Conservation (phyloP, 2,797 vertebrate genomes). For the Chelmon rostratus region DNA sequence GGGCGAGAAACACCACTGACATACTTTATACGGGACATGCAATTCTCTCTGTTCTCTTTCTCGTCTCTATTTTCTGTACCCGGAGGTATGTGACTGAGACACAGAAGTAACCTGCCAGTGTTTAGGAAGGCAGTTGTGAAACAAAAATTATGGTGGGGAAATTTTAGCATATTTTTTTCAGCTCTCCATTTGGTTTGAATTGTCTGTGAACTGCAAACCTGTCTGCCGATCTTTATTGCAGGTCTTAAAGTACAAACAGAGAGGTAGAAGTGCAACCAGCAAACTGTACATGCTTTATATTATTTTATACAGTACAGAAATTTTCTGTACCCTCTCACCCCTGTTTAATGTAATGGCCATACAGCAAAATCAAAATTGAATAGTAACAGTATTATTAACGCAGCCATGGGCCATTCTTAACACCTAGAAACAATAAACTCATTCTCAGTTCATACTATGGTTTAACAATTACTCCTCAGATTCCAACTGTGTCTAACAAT, state of each 20-base stretch:
- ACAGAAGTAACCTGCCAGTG: constrained; percentile 44
- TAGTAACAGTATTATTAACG: constrained; percentile 11
- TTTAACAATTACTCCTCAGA: background rate
- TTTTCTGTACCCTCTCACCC: constrained; percentile 20
- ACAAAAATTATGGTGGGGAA: constrained; percentile 37
- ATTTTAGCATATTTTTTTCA: constrained; percentile 21
- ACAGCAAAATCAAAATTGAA: constrained; percentile 21
- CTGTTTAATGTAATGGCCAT: no score
- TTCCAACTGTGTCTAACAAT: background rate
- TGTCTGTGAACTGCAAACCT: constrained; percentile 62
- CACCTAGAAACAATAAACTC: constrained; percentile 13
- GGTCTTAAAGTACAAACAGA: constrained; percentile 49
- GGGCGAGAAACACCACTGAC: constrained; percentile 11
- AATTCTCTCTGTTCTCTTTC: constrained; percentile 26
- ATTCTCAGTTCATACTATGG: background rate
- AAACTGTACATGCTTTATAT: constrained; percentile 50
- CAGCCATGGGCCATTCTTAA: background rate
- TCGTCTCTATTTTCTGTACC: constrained; percentile 48
- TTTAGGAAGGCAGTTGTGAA: constrained; percentile 53
- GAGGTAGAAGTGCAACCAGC: constrained; percentile 34
- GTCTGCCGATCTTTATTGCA: constrained; percentile 65
- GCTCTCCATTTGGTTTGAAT: constrained; percentile 67
- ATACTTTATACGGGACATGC: background rate
- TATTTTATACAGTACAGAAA: constrained; percentile 52
- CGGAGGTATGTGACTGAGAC: constrained; percentile 45